phyloP scores from a whole-genome alignment of 2,113 vertebrate species.

The human region GRCh38 chr6:89393501-89394000 shows the following conservation, averaged over 20 bases:
- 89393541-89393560: neutral
- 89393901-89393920: too few relatives aligned
- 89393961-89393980: too few relatives aligned
- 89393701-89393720: neutral
- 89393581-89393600: neutral
- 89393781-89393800: neutral
- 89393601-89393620: neutral
- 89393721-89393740: neutral
- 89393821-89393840: too few relatives aligned
- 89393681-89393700: neutral
- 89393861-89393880: too few relatives aligned
- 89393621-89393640: neutral
- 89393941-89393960: too few relatives aligned
- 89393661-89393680: neutral
- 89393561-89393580: neutral
- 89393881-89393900: too few relatives aligned
- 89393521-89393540: neutral
- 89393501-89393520: neutral
- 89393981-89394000: too few relatives aligned
- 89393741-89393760: neutral
- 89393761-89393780: neutral
- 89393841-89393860: too few relatives aligned
- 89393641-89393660: neutral
- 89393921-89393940: too few relatives aligned
- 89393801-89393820: neutral